Percentiles rank a stretch among this genome's conserved stretches.
Evolutionary conservation across 2,113 vertebrate species (phyloP).

Genomic region (Pseudolaguvia tuberculata): DNA sequence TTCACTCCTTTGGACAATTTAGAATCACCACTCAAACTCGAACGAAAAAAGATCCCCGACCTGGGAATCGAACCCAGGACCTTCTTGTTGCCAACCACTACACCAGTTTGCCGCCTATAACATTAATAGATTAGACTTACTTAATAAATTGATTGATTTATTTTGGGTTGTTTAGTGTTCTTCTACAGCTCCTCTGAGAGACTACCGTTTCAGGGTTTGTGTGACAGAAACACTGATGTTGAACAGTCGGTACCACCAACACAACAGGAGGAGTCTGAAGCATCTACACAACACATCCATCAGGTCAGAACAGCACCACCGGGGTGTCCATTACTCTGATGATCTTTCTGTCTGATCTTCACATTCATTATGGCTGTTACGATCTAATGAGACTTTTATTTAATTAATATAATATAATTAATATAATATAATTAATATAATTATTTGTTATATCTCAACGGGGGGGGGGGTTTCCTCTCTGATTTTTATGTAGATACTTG

Average conservation of each 20-base stretch:
- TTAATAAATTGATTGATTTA: neutral
- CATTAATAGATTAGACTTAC: no score
- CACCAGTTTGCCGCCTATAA: no score
- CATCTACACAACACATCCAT: neutral
- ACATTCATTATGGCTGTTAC: neutral
- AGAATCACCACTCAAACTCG: no score
- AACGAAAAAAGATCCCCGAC: no score
- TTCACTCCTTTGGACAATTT: no score
- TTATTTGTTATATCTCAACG: no score
- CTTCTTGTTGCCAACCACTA: no score
- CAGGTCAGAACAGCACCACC: slow-evolving; percentile 7
- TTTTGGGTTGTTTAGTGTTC: slow-evolving; percentile 19
- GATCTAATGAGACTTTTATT: no score
- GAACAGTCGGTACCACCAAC: neutral
- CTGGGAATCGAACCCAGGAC: no score
- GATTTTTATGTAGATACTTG: slow-evolving; percentile 6
- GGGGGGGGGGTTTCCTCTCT: neutral
- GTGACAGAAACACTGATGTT: neutral
- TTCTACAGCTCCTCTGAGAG: slow-evolving; percentile 24
- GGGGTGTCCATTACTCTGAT: neutral
- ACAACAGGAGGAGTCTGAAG: slow-evolving; percentile 21
- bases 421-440: no score
- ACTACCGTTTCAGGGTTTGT: slow-evolving; percentile 17
- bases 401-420: no score
- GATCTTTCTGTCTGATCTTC: neutral